A percentile compares a stretch with the other conserved stretches of the same genome.
Conservation (phyloP, 2,113 vertebrate genomes). For the Heterotilapia buettikoferi region DNA sequence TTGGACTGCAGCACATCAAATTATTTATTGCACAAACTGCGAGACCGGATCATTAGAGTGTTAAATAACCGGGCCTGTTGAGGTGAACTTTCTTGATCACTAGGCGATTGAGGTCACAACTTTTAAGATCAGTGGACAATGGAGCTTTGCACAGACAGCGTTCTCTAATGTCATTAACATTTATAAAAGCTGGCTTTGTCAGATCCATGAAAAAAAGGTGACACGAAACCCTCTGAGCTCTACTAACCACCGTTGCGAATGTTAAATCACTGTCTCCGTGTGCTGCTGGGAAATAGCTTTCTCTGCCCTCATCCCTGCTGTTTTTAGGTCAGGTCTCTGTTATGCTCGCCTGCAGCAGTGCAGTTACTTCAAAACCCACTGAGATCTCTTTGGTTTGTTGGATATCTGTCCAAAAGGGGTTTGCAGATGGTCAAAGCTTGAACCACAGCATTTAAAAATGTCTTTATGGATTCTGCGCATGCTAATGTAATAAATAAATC, state of each 20-base stretch:
- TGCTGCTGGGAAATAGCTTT: neutral
- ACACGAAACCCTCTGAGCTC: neutral
- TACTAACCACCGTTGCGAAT: neutral
- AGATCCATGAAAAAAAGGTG: neutral
- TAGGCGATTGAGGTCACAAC: neutral
- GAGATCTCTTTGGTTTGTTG: neutral
- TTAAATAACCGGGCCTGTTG: neutral
- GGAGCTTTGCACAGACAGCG: neutral
- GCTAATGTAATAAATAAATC: neutral
- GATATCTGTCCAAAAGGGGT: neutral
- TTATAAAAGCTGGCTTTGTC: neutral
- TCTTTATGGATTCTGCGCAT: neutral
- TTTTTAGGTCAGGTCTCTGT: constrained; percentile 13
- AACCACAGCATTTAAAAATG: neutral
- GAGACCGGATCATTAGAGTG: neutral
- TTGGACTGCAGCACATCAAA: neutral
- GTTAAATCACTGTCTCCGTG: constrained; percentile 4
- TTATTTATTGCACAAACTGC: neutral
- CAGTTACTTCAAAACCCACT: neutral
- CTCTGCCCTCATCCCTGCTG: constrained; percentile 8
- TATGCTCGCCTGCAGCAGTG: neutral
- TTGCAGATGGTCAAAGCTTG: neutral
- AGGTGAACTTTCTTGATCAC: neutral
- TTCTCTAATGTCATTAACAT: neutral
- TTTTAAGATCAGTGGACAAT: neutral